phyloP scores from a whole-genome alignment of 2,113 vertebrate genomes.

The Toxotes jaculatrix region DNA sequence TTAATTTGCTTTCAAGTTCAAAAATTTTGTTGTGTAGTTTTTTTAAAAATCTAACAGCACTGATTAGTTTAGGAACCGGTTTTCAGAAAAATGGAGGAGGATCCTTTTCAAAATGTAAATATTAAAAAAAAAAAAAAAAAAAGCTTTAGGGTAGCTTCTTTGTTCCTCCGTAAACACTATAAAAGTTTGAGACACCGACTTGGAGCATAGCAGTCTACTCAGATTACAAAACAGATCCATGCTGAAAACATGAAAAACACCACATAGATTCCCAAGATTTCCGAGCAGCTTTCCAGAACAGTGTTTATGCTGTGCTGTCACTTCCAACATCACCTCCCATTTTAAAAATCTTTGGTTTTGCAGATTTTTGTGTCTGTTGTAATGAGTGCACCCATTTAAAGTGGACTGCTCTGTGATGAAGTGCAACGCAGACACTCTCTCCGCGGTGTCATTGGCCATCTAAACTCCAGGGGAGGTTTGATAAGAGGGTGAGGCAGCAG shows the following conservation, averaged over 20 bases:
- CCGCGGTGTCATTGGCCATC: slow-evolving; percentile 75
- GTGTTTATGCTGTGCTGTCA: not conserved
- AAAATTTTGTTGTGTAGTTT: not conserved
- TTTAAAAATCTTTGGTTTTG: not conserved
- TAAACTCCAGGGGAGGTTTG: slow-evolving; percentile 72
- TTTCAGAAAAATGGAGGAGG: not conserved
- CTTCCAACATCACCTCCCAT: not conserved
- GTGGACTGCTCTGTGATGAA: slow-evolving; percentile 10
- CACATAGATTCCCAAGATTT: not conserved
- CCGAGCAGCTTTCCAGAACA: not conserved
- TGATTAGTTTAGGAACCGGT: not conserved
- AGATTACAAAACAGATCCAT: not conserved
- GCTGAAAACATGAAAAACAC: not conserved
- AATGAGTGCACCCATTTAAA: slow-evolving; percentile 19
- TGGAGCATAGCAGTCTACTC: not conserved
- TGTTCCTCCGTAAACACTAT: slow-evolving; percentile 5
- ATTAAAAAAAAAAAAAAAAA: not conserved
- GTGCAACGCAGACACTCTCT: slow-evolving; percentile 47
- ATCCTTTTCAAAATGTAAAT: not conserved
- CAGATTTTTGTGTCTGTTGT: slow-evolving; percentile 2
- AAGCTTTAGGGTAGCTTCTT: not conserved
- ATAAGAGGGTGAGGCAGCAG: slow-evolving; percentile 69
- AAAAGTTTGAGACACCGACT: slow-evolving; percentile 8
- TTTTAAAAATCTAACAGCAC: not conserved
- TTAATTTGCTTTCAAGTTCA: not conserved